These are phyloP conservation scores for Hydroisotoma schaefferi DNA, from an alignment of 2,888 invertebrate species.

Conservation along the genomic window DNA sequence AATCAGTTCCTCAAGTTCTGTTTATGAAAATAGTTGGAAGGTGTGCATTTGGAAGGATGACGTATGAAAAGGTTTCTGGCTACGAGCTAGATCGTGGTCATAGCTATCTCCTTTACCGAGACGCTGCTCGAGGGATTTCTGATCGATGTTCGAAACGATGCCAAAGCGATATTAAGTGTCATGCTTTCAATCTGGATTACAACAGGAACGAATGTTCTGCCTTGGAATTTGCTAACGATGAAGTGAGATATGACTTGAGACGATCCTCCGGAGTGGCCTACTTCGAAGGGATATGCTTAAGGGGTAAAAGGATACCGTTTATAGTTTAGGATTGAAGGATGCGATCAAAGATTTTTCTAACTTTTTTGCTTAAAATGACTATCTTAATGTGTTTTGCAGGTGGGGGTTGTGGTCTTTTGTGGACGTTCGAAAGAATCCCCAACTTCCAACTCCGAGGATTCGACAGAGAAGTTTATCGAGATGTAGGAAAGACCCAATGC, in stretches of 20 bases:
- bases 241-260: slow-evolving; percentile 50
- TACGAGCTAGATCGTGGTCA: slow-evolving; percentile 51
- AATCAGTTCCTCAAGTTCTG: neutral
- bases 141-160: slow-evolving; percentile 52
- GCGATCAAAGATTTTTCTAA: neutral
- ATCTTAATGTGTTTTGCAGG: slow-evolving; percentile 41
- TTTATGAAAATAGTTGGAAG: slow-evolving; percentile 48
- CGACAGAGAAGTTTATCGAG: slow-evolving; percentile 50
- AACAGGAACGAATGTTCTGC: slow-evolving; percentile 52
- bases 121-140: slow-evolving; percentile 52
- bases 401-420: slow-evolving; percentile 52
- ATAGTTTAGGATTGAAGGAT: slow-evolving; percentile 4
- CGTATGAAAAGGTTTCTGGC: slow-evolving; percentile 52
- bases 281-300: slow-evolving; percentile 52
- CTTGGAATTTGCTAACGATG: slow-evolving; percentile 49
- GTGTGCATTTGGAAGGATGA: slow-evolving; percentile 50
- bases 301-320: slow-evolving; percentile 46
- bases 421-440: slow-evolving; percentile 56
- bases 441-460: slow-evolving; percentile 54
- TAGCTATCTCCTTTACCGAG: slow-evolving; percentile 50
- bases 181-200: slow-evolving; percentile 54
- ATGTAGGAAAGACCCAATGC: slow-evolving; percentile 53
- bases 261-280: slow-evolving; percentile 51
- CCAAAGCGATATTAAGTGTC: slow-evolving; percentile 51
- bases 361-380: neutral